These are phyloP conservation scores for Camponotus vicinus DNA, from an alignment of 1,140 invertebrate genomes.

Conservation along the genomic window DNA sequence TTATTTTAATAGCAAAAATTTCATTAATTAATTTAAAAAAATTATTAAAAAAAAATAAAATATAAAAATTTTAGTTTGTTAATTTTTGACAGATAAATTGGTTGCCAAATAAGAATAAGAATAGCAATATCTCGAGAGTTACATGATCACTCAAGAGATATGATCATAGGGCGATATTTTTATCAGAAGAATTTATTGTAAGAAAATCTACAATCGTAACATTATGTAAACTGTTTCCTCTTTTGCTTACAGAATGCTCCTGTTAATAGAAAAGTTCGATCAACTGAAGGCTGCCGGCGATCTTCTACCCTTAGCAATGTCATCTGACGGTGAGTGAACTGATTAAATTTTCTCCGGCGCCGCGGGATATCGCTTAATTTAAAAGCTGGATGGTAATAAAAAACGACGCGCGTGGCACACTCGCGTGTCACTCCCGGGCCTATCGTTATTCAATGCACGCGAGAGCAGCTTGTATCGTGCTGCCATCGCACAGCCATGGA, in stretches of 20 bases:
- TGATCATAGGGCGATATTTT: no score
- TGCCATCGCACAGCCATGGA: slow-evolving; percentile 74
- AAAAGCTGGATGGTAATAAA: slow-evolving; percentile 20
- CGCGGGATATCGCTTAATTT: slow-evolving; percentile 53
- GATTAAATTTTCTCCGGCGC: slow-evolving; percentile 49
- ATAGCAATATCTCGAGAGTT: no score
- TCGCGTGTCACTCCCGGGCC: slow-evolving; percentile 53
- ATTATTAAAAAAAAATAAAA: no score
- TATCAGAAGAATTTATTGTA: no score
- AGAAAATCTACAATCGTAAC: neutral
- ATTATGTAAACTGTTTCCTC: neutral
- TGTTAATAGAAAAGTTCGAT: slow-evolving; percentile 94
- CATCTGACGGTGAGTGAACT: slow-evolving; percentile 82
- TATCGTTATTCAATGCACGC: slow-evolving; percentile 64
- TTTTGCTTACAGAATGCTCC: slow-evolving; percentile 86
- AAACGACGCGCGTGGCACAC: slow-evolving; percentile 33
- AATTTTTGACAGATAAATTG: no score
- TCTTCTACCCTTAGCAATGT: slow-evolving; percentile 91
- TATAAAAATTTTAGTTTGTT: no score
- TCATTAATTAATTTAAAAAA: no score
- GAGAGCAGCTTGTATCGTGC: slow-evolving; percentile 73
- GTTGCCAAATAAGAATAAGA: no score
- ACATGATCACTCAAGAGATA: no score
- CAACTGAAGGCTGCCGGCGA: slow-evolving; percentile 93
- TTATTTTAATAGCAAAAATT: no score